Conservation (phyloP, 2,888 invertebrate species). For the Epirrhoe tristata region DNA sequence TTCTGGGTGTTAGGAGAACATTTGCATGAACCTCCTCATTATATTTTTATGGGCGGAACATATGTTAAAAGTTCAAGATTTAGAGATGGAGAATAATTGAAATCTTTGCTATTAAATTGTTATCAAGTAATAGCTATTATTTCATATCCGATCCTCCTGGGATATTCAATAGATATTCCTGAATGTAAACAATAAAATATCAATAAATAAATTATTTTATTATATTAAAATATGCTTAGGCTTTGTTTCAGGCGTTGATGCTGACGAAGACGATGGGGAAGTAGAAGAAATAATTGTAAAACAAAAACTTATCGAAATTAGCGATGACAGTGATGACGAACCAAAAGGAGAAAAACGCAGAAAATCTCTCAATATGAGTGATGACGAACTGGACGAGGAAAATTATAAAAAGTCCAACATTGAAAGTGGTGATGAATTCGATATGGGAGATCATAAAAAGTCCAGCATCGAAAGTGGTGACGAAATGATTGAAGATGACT, state of each 20-base stretch:
- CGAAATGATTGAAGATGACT: neutral
- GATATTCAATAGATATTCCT: too few relatives aligned
- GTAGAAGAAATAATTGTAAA: slow-evolving; percentile 25
- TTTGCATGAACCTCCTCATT: slow-evolving; percentile 23
- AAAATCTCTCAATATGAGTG: neutral
- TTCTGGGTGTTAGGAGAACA: slow-evolving; percentile 35
- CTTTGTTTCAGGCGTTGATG: slow-evolving; percentile 7
- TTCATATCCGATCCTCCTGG: too few relatives aligned
- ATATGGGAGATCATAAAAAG: neutral
- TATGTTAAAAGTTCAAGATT: neutral
- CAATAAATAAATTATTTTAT: too few relatives aligned
- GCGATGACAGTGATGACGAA: slow-evolving; percentile 21
- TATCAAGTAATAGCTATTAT: too few relatives aligned
- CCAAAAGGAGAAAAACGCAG: neutral
- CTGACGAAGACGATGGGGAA: slow-evolving; percentile 8
- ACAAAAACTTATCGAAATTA: slow-evolving; percentile 31
- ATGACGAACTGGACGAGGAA: slow-evolving; percentile 2
- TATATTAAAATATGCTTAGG: neutral
- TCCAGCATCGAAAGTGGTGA: neutral
- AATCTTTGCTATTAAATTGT: too few relatives aligned
- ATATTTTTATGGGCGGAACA: neutral
- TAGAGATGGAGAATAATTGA: too few relatives aligned
- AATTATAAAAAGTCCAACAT: neutral
- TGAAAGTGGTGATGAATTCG: neutral
- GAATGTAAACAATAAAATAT: too few relatives aligned